Evolutionary conservation across 2,797 vertebrate species (phyloP).

Genomic region (Gallinago solitaria): DNA sequence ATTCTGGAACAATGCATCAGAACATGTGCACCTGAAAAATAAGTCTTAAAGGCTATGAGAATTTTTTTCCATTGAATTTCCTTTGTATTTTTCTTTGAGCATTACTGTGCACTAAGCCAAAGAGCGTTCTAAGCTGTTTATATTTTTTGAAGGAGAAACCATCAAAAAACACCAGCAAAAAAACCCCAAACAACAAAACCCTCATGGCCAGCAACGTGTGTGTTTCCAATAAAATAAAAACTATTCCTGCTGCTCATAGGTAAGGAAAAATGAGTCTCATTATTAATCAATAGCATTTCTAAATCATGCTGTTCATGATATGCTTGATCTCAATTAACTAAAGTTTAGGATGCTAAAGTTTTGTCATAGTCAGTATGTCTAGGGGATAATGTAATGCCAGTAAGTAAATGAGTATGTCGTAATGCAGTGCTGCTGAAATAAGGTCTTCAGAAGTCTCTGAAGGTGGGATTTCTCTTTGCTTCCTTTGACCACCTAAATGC

Average conservation of each 20-base stretch:
- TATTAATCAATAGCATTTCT: not conserved
- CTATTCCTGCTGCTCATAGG: not conserved
- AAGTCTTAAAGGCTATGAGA: not conserved
- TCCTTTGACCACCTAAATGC: not conserved
- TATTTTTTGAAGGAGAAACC: not conserved
- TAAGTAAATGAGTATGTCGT: not conserved
- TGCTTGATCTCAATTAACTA: not conserved
- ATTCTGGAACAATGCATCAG: not conserved
- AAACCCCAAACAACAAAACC: not conserved
- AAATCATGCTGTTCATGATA: not conserved
- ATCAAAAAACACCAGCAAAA: not conserved
- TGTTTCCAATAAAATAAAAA: not conserved
- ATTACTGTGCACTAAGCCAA: not conserved
- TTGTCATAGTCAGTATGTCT: not conserved
- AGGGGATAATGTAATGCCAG: not conserved
- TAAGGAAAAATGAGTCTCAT: not conserved
- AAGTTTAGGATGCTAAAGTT: not conserved
- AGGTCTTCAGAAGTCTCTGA: not conserved
- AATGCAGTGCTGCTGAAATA: not conserved
- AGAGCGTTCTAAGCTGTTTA: not conserved
- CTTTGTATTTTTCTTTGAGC: not conserved
- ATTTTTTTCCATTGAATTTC: not conserved
- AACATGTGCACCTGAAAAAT: slow-evolving; percentile 1
- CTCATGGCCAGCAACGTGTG: not conserved
- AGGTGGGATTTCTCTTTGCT: not conserved